Conservation (phyloP, 2,888 invertebrate species). For the Platypus cylindrus region DNA sequence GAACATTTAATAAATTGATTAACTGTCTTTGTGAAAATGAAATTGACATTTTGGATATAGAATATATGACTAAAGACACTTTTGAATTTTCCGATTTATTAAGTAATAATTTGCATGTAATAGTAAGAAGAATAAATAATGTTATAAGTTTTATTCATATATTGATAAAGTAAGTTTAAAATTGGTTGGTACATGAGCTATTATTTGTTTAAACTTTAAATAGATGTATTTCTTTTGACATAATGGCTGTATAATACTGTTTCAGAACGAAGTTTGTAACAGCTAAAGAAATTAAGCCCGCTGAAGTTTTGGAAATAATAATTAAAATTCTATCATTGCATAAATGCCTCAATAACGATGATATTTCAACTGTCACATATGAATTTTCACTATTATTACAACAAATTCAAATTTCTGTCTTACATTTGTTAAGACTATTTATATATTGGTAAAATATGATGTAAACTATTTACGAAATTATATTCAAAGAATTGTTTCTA, state of each 20-base stretch:
- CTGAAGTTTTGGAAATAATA: slow-evolving; percentile 17
- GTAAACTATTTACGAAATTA: neutral
- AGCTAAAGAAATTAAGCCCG: slow-evolving; percentile 18
- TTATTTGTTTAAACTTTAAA: neutral
- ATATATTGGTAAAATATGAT: slow-evolving; percentile 17
- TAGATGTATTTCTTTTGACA: neutral
- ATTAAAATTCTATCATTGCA: slow-evolving; percentile 16
- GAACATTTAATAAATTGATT: slow-evolving; percentile 18
- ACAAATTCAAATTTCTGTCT: slow-evolving; percentile 16
- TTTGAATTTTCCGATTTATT: slow-evolving; percentile 16
- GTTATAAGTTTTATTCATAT: slow-evolving; percentile 16
- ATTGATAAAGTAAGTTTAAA: slow-evolving; percentile 18
- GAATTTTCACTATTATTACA: slow-evolving; percentile 17
- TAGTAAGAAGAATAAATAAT: slow-evolving; percentile 17
- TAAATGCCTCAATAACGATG: slow-evolving; percentile 14
- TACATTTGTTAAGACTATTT: slow-evolving; percentile 17
- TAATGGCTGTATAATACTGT: neutral
- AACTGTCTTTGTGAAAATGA: slow-evolving; percentile 18
- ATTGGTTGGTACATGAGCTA: neutral
- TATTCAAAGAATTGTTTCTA: slow-evolving; percentile 8
- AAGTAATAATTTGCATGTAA: slow-evolving; percentile 8
- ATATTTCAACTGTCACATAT: slow-evolving; percentile 12
- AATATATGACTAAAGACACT: slow-evolving; percentile 10
- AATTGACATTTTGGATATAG: slow-evolving; percentile 15
- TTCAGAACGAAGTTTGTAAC: slow-evolving; percentile 18